Evolutionary conservation across 1,140 invertebrate genomes (phyloP).

Genomic region (Ceratoteleas bidentatus): DNA sequence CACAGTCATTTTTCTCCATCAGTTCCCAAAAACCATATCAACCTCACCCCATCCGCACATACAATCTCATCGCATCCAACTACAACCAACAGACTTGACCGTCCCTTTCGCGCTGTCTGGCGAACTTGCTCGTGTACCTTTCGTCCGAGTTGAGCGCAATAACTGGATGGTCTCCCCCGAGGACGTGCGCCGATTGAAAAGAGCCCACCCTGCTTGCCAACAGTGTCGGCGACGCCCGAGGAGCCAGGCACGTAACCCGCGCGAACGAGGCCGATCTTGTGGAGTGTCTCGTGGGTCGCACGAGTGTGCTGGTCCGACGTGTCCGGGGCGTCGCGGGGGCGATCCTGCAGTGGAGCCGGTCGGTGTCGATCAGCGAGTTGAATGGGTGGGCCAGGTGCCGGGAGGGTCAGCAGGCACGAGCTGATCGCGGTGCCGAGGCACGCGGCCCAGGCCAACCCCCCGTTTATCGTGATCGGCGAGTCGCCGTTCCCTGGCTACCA

Average conservation of each 20-base stretch:
- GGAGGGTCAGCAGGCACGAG: slow-evolving; percentile 78
- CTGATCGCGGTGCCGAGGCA: slow-evolving; percentile 79
- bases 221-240: slow-evolving; percentile 3
- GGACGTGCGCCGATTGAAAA: no score
- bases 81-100: no score
- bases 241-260: slow-evolving; percentile 4
- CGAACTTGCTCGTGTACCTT: no score
- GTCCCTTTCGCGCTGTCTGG: no score
- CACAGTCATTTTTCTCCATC: no score
- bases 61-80: no score
- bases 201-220: neutral
- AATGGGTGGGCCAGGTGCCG: slow-evolving; percentile 79
- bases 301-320: slow-evolving; percentile 1
- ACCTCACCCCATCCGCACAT: no score
- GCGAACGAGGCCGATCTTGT: slow-evolving; percentile 10
- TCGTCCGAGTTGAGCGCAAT: no score
- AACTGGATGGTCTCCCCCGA: no score
- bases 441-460: slow-evolving; percentile 73
- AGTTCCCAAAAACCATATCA: no score
- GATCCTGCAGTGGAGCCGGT: slow-evolving; percentile 69
- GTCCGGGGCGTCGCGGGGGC: slow-evolving; percentile 26
- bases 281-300: slow-evolving; percentile 17
- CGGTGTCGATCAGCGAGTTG: slow-evolving; percentile 76
- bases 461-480: slow-evolving; percentile 74
- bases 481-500: slow-evolving; percentile 62